Evolutionary conservation across 2,113 vertebrate species (phyloP).

Genomic region (Pluvianellus socialis): DNA sequence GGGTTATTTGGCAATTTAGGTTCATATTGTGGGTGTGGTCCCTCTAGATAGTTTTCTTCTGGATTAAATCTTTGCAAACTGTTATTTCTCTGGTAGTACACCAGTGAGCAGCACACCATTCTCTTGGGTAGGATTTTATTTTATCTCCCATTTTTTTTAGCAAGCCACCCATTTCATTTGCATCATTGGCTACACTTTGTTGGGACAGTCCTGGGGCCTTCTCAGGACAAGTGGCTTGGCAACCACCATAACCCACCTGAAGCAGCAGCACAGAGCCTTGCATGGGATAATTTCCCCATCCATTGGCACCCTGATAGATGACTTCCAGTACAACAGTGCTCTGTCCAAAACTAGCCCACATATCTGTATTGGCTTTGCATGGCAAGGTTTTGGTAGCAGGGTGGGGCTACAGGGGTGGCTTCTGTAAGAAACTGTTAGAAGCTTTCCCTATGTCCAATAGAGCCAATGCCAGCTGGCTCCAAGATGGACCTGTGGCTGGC

Average conservation of each 20-base stretch:
- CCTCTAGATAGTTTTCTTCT: neutral
- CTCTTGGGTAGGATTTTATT: neutral
- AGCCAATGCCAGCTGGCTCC: neutral
- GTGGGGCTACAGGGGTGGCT: neutral
- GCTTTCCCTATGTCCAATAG: neutral
- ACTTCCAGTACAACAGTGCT: neutral
- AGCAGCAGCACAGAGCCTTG: neutral
- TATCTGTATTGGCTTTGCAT: neutral
- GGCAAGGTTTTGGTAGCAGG: neutral
- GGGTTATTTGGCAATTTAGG: conserved; percentile 30
- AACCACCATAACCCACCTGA: neutral
- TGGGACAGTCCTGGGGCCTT: neutral
- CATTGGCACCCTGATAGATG: neutral
- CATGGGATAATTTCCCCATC: neutral
- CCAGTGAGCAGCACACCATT: neutral
- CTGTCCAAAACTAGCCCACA: neutral
- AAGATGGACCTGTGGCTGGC: neutral
- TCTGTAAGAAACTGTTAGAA: neutral
- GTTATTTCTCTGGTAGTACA: neutral
- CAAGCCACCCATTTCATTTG: neutral
- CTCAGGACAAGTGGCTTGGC: neutral
- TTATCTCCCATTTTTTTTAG: neutral
- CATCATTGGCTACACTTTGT: neutral
- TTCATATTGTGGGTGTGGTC: neutral
- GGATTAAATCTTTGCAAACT: neutral